Percentiles rank a stretch among this genome's conserved stretches.
Evolutionary conservation across 2,113 vertebrate species (phyloP).

Genomic region (Agapornis roseicollis): DNA sequence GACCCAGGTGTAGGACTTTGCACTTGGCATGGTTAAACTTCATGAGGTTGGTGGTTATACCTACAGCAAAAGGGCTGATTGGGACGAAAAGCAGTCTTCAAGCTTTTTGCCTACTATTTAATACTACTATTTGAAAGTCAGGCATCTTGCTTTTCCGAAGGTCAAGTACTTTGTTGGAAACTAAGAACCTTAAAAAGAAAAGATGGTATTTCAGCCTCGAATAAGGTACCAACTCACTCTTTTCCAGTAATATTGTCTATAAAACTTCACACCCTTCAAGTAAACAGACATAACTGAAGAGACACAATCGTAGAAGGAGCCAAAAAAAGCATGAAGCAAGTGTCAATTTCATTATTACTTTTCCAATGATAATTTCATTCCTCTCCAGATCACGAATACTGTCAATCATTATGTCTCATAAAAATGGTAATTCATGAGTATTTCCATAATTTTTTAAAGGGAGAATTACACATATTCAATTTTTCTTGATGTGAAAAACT

Average conservation of each 20-base stretch:
- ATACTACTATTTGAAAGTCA: background rate
- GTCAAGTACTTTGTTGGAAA: background rate
- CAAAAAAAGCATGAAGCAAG: background rate
- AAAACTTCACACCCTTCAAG: background rate
- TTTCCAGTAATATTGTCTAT: background rate
- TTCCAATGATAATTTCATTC: background rate
- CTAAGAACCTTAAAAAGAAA: background rate
- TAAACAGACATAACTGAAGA: background rate
- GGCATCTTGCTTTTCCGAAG: background rate
- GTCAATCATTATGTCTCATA: background rate
- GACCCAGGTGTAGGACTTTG: too few species aligned
- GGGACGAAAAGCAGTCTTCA: background rate
- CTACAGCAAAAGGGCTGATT: rapidly evolving
- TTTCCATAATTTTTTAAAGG: background rate
- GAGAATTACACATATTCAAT: background rate
- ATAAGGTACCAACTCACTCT: background rate
- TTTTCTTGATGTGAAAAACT: background rate
- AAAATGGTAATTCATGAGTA: background rate
- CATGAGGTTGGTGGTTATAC: background rate
- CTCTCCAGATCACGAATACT: background rate
- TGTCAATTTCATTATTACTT: background rate
- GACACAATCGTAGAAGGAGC: background rate
- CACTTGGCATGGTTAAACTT: too few species aligned
- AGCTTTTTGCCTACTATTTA: background rate
- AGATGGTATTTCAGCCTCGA: background rate